Evolutionary conservation across 2,113 vertebrate species (phyloP).

Genomic region (Rafetus swinhoei): DNA sequence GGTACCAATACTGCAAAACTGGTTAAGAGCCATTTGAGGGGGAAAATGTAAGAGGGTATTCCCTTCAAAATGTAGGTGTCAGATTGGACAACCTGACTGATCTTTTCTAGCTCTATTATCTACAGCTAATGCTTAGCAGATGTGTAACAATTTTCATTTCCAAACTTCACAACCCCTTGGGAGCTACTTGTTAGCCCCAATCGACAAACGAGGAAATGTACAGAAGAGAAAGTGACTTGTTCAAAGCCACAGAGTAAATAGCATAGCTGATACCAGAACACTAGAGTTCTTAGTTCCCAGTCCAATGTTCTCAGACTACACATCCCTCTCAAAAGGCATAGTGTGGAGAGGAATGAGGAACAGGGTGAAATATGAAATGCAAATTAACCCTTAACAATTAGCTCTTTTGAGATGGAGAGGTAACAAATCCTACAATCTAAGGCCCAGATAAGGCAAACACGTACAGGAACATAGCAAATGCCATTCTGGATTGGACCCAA

Average conservation of each 20-base stretch:
- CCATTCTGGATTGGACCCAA: background rate
- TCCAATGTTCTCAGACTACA: background rate
- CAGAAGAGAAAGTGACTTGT: background rate
- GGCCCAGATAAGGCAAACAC: background rate
- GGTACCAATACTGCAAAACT: background rate
- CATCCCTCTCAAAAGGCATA: background rate
- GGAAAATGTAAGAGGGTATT: background rate
- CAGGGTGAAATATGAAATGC: rapidly evolving
- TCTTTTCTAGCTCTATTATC: constrained; percentile 9
- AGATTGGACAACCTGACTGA: background rate
- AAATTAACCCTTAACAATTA: background rate
- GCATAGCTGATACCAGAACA: constrained; percentile 7
- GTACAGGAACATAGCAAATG: background rate
- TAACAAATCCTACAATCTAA: background rate
- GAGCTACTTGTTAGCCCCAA: background rate
- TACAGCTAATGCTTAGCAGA: background rate
- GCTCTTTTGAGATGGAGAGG: background rate
- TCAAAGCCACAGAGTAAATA: background rate
- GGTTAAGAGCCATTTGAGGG: constrained; percentile 11
- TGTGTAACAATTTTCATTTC: background rate
- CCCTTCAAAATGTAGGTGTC: constrained; percentile 10
- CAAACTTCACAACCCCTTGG: constrained; percentile 20
- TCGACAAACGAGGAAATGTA: background rate
- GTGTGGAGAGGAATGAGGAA: background rate
- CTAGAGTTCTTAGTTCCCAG: background rate